Percentiles rank a stretch among this genome's conserved stretches.
These are phyloP conservation scores for Cisticola juncidis DNA, from an alignment of 2,113 vertebrate species.

Conservation along the genomic window DNA sequence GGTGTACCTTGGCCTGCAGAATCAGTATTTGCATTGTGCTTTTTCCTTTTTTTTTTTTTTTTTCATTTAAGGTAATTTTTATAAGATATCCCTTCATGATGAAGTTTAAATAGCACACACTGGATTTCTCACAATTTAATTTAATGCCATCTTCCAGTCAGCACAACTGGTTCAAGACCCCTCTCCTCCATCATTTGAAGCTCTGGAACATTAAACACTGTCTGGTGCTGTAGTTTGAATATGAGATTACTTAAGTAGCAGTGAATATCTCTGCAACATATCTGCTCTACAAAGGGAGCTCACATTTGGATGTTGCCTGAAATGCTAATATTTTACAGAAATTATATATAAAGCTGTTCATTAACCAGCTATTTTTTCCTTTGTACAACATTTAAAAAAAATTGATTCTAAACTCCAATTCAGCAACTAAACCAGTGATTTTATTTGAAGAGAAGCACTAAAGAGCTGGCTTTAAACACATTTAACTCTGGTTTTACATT, in stretches of 20 bases:
- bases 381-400: background rate
- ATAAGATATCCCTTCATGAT: background rate
- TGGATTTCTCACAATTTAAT: constrained; percentile 1
- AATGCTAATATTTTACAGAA: constrained; percentile 34
- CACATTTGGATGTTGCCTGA: background rate
- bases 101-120: background rate
- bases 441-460: constrained; percentile 37
- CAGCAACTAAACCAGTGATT: constrained; percentile 31
- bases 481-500: constrained; percentile 50
- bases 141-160: constrained; percentile 2
- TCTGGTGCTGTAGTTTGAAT: constrained; percentile 33
- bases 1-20: background rate
- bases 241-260: constrained; percentile 5
- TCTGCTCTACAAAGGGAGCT: constrained; percentile 39
- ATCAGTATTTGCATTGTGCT: fast-evolving
- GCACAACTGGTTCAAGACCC: constrained; percentile 15
- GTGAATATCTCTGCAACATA: constrained; percentile 29
- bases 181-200: constrained; percentile 35
- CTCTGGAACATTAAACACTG: constrained; percentile 43
- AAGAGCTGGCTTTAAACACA: constrained; percentile 26
- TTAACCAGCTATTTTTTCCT: constrained; percentile 28
- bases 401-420: background rate
- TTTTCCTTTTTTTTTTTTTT: background rate
- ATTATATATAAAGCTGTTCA: background rate
- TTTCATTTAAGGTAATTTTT: background rate